Percentiles rank a stretch among this genome's conserved stretches.
These are phyloP conservation scores for Cepphus grylle DNA, from an alignment of 2,113 vertebrate species.

Conservation along the genomic window DNA sequence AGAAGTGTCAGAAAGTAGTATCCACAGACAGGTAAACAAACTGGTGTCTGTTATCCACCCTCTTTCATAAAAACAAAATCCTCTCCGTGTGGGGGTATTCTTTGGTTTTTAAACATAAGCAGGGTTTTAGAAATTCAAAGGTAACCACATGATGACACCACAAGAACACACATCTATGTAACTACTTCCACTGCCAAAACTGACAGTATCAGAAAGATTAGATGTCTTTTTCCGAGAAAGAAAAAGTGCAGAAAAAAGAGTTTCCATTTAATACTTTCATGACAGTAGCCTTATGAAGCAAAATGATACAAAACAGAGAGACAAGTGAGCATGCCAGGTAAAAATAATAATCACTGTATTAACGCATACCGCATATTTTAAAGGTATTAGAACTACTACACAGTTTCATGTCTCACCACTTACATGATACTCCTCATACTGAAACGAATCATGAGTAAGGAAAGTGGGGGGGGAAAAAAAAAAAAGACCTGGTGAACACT, in stretches of 20 bases:
- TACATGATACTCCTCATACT: constrained; percentile 35
- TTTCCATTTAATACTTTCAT: constrained; percentile 15
- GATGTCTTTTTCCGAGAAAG: neutral
- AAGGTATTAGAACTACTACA: constrained; percentile 3
- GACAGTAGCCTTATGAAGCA: neutral
- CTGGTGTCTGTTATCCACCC: neutral
- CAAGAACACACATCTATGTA: neutral
- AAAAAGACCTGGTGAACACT: constrained; percentile 5
- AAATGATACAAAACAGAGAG: neutral
- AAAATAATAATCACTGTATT: neutral
- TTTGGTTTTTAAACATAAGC: neutral
- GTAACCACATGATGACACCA: neutral
- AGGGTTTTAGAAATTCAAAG: neutral
- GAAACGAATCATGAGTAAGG: constrained; percentile 18
- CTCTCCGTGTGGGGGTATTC: neutral
- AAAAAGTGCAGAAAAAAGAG: neutral
- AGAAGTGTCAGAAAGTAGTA: neutral
- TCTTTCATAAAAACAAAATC: neutral
- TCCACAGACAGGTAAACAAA: neutral
- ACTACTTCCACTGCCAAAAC: neutral
- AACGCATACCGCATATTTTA: neutral
- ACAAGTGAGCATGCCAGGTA: constrained; percentile 3
- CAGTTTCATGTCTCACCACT: neutral
- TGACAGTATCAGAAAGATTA: neutral
- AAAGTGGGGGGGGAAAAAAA: neutral